Base-by-base conservation (phyloP, 2,888 invertebrate species). In the Punctoribates punctum region DNA sequence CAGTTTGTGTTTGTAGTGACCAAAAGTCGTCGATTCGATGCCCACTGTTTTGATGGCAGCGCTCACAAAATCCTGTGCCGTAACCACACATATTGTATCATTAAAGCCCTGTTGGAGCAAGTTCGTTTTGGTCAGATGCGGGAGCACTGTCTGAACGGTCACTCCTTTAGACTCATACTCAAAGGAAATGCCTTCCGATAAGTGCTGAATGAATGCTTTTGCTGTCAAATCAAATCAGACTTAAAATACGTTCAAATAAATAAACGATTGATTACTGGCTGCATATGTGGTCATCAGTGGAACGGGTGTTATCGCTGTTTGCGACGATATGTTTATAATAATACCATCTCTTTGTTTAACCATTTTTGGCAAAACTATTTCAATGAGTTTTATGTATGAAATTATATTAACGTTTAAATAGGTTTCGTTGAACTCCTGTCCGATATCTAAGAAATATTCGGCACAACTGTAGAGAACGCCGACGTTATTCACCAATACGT, bases 1-100 rank as follows among this genome's bases (percentile, higher is more conserved):
- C 6, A 75, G 48, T 17, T 67, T 73, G 27, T 75, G 75, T 65
- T 70, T 75, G 65, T 65, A 75, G 20, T 75, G 70, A 13, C 75
- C 75, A 70, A 38, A 75, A 29, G 72, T 73, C 23, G 20, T 42
- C 2, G 29, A 1, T 51, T 75, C 75, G 17, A 75, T 25, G 6
- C 75, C 75, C 38, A 70, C 75, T 54, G 54, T 54, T 6, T 54
- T 54, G 20, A 54, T 11, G 8, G 54, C 54, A n/a, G 54, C 13
- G 9, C 17, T n/a, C 6, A 54, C 54, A 54, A 11, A 54, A 6
- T 54, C 17, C 6, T 54, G 17, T 15, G 54, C 17, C 20, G 54
- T 13, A 6, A 54, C 20, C n/a, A 6, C n/a, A 54, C 9, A 54
- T 6, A 8, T 15, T 54, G 54, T 8, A 6, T n/a, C 6, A n/a